Conservation (phyloP, 2,888 invertebrate genomes). For the Anthrax anthrax region DNA sequence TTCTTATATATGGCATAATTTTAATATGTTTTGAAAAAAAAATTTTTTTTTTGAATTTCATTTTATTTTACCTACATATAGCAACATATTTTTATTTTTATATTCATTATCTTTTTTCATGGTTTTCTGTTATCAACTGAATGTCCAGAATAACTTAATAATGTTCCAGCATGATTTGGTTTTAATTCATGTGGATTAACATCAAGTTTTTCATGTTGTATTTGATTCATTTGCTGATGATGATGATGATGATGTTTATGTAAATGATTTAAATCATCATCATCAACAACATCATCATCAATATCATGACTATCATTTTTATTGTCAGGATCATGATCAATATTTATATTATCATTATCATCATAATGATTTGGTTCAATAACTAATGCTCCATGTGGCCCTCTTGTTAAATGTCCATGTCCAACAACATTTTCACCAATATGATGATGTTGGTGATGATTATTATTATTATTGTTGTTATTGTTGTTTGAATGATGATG, state of each 20-base stretch:
- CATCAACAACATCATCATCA: background rate
- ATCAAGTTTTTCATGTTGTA: constrained; percentile 39
- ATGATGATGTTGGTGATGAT: constrained; percentile 24
- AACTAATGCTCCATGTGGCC: constrained; percentile 42
- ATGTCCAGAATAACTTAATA: constrained; percentile 39
- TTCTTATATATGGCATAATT: too few species aligned
- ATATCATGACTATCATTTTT: background rate
- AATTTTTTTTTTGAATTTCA: too few species aligned
- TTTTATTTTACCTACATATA: too few species aligned
- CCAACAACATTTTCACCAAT: constrained; percentile 29
- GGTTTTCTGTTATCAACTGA: constrained; percentile 1
- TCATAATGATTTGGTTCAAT: constrained; percentile 24
- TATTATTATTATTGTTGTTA: constrained; percentile 14
- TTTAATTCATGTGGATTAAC: constrained; percentile 43
- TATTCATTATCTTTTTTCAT: too few species aligned
- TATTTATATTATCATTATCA: constrained; percentile 1
- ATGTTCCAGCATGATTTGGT: constrained; percentile 44
- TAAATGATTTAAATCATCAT: background rate
- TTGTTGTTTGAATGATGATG: constrained; percentile 14
- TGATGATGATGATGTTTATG: background rate
- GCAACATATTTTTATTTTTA: too few species aligned
- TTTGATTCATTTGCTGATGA: too few species aligned
- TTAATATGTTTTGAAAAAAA: too few species aligned
- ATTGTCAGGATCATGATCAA: constrained; percentile 1
- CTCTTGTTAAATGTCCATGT: constrained; percentile 35